Percentiles rank a stretch among this genome's conserved stretches.
Conservation (phyloP, 2,113 vertebrate species). For the Scortum barcoo region DNA sequence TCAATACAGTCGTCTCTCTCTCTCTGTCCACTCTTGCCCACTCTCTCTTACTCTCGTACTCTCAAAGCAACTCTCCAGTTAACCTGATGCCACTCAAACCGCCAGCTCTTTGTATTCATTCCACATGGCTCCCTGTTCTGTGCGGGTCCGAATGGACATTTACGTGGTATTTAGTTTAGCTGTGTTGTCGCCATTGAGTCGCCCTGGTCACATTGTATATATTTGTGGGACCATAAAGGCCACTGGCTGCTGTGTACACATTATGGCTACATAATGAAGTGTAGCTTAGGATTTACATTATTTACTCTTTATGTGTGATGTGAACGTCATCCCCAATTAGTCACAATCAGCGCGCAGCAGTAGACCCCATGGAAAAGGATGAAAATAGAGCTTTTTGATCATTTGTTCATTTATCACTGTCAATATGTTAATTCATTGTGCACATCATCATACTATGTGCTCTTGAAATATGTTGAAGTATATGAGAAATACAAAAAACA, state of each 20-base stretch:
- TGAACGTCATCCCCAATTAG: neutral
- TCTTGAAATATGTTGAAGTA: neutral
- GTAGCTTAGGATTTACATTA: neutral
- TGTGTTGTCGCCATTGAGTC: slow-evolving; percentile 15
- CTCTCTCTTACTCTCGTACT: slow-evolving; percentile 7
- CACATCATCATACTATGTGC: neutral
- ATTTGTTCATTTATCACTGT: neutral
- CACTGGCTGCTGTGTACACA: neutral
- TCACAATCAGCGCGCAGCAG: neutral
- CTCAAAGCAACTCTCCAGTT: slow-evolving; percentile 72
- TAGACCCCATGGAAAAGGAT: neutral
- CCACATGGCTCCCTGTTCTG: slow-evolving; percentile 7
- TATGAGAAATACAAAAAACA: too few species aligned
- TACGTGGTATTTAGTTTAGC: neutral
- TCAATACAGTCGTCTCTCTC: slow-evolving; percentile 22
- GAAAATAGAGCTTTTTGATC: neutral
- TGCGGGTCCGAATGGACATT: slow-evolving; percentile 20
- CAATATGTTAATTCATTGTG: neutral
- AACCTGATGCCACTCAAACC: slow-evolving; percentile 53
- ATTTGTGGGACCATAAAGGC: neutral
- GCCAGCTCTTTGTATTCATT: slow-evolving; percentile 55
- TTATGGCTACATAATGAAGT: neutral
- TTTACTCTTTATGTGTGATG: neutral
- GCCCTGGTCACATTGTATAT: slow-evolving; percentile 4
- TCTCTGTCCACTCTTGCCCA: neutral